These are phyloP conservation scores for Polydrusus pterygomalis DNA, from an alignment of 2,888 invertebrate species.

Conservation along the genomic window DNA sequence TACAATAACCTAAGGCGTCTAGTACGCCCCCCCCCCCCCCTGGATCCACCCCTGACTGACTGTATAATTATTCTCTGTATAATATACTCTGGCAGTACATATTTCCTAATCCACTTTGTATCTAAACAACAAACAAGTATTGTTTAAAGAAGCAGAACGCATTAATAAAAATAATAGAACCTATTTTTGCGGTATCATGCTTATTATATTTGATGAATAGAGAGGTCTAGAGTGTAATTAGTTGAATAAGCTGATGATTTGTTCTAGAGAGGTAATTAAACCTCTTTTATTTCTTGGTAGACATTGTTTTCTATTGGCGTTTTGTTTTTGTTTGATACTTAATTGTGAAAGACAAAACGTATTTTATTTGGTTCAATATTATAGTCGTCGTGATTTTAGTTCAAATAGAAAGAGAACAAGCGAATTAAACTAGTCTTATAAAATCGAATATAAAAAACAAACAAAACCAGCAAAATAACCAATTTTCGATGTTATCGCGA, in stretches of 20 bases:
- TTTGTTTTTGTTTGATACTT: constrained; percentile 33
- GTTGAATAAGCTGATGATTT: constrained; percentile 54
- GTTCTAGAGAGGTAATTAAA: constrained; percentile 52
- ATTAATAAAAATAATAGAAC: constrained; percentile 37
- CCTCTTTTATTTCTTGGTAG: constrained; percentile 42
- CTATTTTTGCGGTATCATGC: constrained; percentile 51
- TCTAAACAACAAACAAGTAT: constrained; percentile 21
- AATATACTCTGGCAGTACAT: background rate
- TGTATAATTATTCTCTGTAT: too few species aligned
- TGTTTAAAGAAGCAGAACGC: constrained; percentile 39
- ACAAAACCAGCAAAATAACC: too few species aligned
- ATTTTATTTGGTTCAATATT: background rate
- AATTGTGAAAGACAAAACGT: constrained; percentile 34
- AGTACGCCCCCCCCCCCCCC: too few species aligned
- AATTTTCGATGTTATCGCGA: too few species aligned
- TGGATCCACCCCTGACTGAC: too few species aligned
- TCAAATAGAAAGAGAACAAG: too few species aligned
- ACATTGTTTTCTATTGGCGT: constrained; percentile 35
- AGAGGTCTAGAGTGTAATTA: constrained; percentile 50
- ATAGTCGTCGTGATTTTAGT: too few species aligned
- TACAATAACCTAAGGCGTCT: too few species aligned
- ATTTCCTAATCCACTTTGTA: constrained; percentile 13
- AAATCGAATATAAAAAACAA: too few species aligned
- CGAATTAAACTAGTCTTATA: too few species aligned
- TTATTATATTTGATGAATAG: constrained; percentile 56